Evolutionary conservation across 2,113 vertebrate genomes (phyloP).

Genomic region (Trichechus manatus): DNA sequence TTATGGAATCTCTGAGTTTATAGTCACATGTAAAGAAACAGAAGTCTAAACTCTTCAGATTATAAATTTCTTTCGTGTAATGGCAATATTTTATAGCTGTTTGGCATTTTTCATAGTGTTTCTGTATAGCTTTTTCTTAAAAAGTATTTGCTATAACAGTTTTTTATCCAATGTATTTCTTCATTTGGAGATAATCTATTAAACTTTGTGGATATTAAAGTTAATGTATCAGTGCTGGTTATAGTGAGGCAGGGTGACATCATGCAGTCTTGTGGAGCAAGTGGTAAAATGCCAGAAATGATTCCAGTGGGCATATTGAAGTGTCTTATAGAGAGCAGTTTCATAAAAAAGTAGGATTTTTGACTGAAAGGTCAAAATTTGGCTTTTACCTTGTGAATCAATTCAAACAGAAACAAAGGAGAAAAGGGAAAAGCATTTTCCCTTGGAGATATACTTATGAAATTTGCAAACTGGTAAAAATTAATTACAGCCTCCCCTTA

Average conservation of each 20-base stretch:
- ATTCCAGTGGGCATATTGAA: neutral
- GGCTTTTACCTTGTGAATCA: neutral
- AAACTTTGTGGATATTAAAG: neutral
- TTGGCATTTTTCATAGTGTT: neutral
- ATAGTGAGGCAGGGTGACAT: neutral
- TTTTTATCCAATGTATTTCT: neutral
- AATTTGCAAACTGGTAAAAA: neutral
- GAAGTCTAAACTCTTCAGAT: neutral
- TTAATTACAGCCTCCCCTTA: neutral
- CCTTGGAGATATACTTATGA: neutral
- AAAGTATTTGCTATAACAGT: neutral
- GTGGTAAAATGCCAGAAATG: neutral
- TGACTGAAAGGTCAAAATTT: neutral
- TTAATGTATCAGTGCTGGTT: neutral
- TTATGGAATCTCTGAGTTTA: neutral
- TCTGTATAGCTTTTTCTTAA: neutral
- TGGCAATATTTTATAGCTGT: neutral
- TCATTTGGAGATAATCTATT: neutral
- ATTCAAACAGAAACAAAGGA: slow-evolving; percentile 30
- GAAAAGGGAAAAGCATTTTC: neutral
- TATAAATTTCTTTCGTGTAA: neutral
- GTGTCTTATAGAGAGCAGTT: neutral
- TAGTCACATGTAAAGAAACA: neutral
- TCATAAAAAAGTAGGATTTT: neutral
- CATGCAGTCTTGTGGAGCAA: neutral